phyloP scores from a whole-genome alignment of 2,797 vertebrate species.

The Melanotaenia maccullochi region DNA sequence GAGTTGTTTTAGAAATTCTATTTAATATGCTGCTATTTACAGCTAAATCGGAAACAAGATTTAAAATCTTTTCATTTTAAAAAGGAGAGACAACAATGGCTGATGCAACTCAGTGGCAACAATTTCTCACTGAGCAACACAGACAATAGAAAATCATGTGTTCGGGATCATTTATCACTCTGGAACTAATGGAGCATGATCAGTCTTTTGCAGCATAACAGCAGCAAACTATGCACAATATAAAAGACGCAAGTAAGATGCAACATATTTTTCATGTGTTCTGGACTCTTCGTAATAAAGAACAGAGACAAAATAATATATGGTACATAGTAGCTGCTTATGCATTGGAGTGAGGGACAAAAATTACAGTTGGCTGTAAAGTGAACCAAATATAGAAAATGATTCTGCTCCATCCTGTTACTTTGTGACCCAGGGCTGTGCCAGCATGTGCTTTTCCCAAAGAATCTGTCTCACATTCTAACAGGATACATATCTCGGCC shows the following conservation, averaged over 20 bases:
- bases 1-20: not conserved
- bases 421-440: slow-evolving; percentile 32
- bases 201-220: not conserved
- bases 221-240: not conserved
- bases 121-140: not conserved
- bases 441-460: slow-evolving; percentile 30
- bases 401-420: slow-evolving; percentile 42
- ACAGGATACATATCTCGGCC: slow-evolving; percentile 68
- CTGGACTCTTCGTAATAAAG: not conserved
- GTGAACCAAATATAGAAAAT: slow-evolving; percentile 16
- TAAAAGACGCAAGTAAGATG: not conserved
- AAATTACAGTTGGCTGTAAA: not conserved
- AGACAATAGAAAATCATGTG: not conserved
- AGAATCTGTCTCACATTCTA: slow-evolving; percentile 49
- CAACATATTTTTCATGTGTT: not conserved
- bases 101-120: not conserved
- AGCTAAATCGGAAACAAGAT: not conserved
- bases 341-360: not conserved
- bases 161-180: not conserved
- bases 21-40: not conserved
- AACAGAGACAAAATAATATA: not conserved
- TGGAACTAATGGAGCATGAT: not conserved
- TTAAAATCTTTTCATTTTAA: not conserved
- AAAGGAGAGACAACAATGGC: not conserved
- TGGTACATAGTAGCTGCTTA: not conserved